Conservation (phyloP, 2,113 vertebrate genomes). For the Oriolus oriolus region DNA sequence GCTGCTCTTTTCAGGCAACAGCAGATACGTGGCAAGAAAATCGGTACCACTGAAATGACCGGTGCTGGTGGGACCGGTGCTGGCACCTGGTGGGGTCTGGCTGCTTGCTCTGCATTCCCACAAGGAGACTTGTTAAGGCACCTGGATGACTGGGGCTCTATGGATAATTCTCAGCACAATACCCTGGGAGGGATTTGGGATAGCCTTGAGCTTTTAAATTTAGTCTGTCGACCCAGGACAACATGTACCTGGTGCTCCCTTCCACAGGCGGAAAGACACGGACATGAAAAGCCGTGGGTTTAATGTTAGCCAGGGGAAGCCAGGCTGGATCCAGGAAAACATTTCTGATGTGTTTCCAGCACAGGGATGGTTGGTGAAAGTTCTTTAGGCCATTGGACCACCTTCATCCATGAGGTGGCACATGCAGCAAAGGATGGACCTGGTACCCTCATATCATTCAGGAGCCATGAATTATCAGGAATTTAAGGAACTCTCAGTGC, state of each 20-base stretch:
- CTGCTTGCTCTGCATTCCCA: background rate
- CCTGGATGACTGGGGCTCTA: slow-evolving; percentile 21
- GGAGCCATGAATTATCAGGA: background rate
- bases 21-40: slow-evolving; percentile 1
- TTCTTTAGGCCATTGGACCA: background rate
- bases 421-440: background rate
- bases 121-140: slow-evolving; percentile 32
- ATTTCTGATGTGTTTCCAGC: background rate
- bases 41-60: background rate
- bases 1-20: background rate
- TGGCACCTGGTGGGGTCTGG: background rate
- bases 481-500: background rate
- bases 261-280: background rate
- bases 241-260: background rate
- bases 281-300: background rate
- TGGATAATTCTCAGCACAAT: background rate
- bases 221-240: background rate
- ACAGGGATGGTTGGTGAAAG: background rate
- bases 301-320: background rate
- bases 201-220: background rate
- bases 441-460: background rate
- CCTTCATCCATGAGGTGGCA: background rate
- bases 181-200: background rate
- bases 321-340: background rate
- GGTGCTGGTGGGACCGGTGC: background rate